Percentiles rank a stretch among this genome's conserved stretches.
phyloP scores from a whole-genome alignment of 2,888 invertebrate species.

The Falcaria lacertinaria region DNA sequence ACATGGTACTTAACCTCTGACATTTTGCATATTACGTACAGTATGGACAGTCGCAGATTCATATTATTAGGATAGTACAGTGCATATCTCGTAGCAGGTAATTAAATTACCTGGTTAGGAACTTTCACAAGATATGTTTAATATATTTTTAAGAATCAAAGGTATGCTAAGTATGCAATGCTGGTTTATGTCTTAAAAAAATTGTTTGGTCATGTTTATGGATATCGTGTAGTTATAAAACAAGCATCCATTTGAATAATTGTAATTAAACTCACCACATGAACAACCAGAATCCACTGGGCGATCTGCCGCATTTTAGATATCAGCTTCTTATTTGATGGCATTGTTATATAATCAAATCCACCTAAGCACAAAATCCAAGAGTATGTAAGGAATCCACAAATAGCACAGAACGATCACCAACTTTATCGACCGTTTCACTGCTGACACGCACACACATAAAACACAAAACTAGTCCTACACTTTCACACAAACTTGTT shows the following conservation, averaged over 20 bases:
- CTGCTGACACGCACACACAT: constrained; percentile 71
- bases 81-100: too few species aligned
- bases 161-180: too few species aligned
- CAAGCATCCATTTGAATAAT: neutral
- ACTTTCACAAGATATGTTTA: too few species aligned
- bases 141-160: too few species aligned
- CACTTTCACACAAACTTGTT: constrained; percentile 73
- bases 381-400: constrained; percentile 60
- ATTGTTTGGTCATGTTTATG: too few species aligned
- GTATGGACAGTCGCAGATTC: too few species aligned
- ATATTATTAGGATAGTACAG: too few species aligned
- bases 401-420: constrained; percentile 68
- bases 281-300: constrained; percentile 70
- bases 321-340: constrained; percentile 70
- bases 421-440: constrained; percentile 75
- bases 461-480: constrained; percentile 57
- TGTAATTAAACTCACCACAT: constrained; percentile 62
- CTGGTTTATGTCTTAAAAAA: too few species aligned
- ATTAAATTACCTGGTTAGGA: too few species aligned
- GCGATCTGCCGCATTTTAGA: constrained; percentile 69
- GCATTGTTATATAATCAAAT: constrained; percentile 52
- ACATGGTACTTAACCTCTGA: too few species aligned
- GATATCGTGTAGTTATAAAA: neutral
- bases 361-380: constrained; percentile 32
- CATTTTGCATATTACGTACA: too few species aligned